phyloP scores from a whole-genome alignment of 2,113 vertebrate genomes.

The Morone chrysops region DNA sequence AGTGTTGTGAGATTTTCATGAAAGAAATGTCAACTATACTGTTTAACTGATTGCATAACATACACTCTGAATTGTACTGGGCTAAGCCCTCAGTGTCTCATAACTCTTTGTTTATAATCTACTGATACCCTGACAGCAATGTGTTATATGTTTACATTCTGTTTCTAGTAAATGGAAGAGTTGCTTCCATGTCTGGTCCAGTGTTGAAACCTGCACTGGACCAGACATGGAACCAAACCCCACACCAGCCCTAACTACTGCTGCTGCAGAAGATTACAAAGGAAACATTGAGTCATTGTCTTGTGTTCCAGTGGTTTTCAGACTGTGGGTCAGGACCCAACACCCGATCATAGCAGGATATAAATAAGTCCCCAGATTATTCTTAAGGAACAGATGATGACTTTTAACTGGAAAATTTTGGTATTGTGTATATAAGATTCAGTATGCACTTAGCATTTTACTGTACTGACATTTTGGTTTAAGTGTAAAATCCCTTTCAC shows the following conservation, averaged over 20 bases:
- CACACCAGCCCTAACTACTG: slow-evolving; percentile 18
- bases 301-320: slow-evolving; percentile 48
- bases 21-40: neutral
- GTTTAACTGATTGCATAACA: neutral
- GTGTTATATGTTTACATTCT: neutral
- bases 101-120: neutral
- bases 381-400: slow-evolving; percentile 9
- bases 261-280: slow-evolving; percentile 36
- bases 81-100: neutral
- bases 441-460: slow-evolving; percentile 21
- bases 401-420: slow-evolving; percentile 25
- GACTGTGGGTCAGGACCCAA: slow-evolving; percentile 41
- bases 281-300: slow-evolving; percentile 64
- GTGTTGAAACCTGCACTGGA: slow-evolving; percentile 27
- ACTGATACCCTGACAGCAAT: neutral
- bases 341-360: slow-evolving; percentile 8
- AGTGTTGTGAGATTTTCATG: neutral
- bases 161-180: neutral
- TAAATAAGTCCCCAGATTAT: slow-evolving; percentile 43
- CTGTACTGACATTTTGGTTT: slow-evolving; percentile 8
- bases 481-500: neutral
- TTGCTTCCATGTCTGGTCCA: neutral
- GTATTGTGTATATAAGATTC: slow-evolving; percentile 9
- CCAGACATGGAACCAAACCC: slow-evolving; percentile 23
- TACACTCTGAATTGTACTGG: neutral